Conservation (phyloP, 2,113 vertebrate genomes). For the Podocnemis expansa region DNA sequence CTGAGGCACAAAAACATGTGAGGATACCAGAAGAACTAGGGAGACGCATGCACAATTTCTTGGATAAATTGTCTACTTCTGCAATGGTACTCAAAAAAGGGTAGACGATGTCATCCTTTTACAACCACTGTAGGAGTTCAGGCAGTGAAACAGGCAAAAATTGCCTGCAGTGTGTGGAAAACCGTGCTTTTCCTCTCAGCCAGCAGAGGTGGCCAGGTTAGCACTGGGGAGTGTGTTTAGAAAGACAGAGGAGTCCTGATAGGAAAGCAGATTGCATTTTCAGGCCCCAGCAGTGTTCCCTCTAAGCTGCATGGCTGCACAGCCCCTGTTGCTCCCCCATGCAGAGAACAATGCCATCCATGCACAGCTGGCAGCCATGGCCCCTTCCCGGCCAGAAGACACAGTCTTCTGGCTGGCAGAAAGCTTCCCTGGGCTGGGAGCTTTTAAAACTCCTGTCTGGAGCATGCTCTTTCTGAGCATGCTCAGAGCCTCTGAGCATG, state of each 20-base stretch:
- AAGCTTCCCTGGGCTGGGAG: too few relatives aligned
- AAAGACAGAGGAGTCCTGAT: neutral
- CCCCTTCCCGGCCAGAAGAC: too few relatives aligned
- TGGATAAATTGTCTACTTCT: neutral
- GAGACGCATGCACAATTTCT: rapidly evolving
- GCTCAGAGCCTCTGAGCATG: too few relatives aligned
- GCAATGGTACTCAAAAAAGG: neutral
- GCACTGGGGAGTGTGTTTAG: neutral
- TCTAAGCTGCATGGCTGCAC: too few relatives aligned
- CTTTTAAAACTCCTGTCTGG: too few relatives aligned
- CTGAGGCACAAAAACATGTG: neutral
- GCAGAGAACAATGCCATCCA: too few relatives aligned
- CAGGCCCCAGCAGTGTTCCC: too few relatives aligned
- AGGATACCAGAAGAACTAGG: neutral
- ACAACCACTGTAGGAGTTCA: neutral
- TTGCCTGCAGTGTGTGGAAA: neutral
- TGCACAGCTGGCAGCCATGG: too few relatives aligned
- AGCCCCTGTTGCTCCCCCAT: too few relatives aligned
- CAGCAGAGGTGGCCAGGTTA: neutral
- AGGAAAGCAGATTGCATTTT: neutral
- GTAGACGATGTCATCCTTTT: neutral
- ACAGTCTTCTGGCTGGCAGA: too few relatives aligned
- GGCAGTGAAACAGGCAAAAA: neutral
- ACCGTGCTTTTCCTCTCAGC: neutral
- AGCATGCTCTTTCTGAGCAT: too few relatives aligned